phyloP scores from a whole-genome alignment of 2,888 invertebrate species.

The Clepsis dumicolana region DNA sequence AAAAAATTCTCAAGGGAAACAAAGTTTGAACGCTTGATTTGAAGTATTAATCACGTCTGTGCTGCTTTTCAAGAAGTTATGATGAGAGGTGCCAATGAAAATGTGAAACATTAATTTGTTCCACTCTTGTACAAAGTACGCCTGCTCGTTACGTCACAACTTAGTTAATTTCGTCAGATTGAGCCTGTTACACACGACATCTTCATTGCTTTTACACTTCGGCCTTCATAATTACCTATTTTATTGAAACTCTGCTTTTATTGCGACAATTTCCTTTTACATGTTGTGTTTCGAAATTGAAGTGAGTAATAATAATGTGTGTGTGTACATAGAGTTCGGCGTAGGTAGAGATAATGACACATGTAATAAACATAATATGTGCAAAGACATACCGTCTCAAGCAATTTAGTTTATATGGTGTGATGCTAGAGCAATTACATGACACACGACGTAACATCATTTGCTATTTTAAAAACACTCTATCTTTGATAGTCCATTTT shows the following conservation, averaged over 20 bases:
- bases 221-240: slow-evolving; percentile 40
- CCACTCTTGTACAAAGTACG: not conserved
- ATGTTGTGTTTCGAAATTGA: slow-evolving; percentile 34
- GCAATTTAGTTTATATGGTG: not conserved
- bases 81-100: slow-evolving; percentile 38
- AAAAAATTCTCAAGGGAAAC: not conserved
- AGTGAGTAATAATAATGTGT: slow-evolving; percentile 26
- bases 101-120: slow-evolving; percentile 42
- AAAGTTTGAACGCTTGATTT: slow-evolving; percentile 16
- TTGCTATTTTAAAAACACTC: slow-evolving; percentile 8
- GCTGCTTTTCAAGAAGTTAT: slow-evolving; percentile 32
- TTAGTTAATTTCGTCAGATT: slow-evolving; percentile 29
- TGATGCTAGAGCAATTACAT: slow-evolving; percentile 9
- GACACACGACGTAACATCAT: not conserved
- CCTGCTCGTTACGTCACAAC: slow-evolving; percentile 8
- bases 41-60: slow-evolving; percentile 9
- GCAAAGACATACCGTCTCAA: slow-evolving; percentile 12
- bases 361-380: slow-evolving; percentile 31
- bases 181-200: slow-evolving; percentile 29
- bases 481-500: not conserved
- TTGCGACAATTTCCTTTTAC: slow-evolving; percentile 40
- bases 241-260: slow-evolving; percentile 40
- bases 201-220: slow-evolving; percentile 35
- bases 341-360: slow-evolving; percentile 21
- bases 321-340: slow-evolving; percentile 14